phyloP scores from a whole-genome alignment of 92 coral and sea anemone species.

The Phenganax stokvisi region DNA sequence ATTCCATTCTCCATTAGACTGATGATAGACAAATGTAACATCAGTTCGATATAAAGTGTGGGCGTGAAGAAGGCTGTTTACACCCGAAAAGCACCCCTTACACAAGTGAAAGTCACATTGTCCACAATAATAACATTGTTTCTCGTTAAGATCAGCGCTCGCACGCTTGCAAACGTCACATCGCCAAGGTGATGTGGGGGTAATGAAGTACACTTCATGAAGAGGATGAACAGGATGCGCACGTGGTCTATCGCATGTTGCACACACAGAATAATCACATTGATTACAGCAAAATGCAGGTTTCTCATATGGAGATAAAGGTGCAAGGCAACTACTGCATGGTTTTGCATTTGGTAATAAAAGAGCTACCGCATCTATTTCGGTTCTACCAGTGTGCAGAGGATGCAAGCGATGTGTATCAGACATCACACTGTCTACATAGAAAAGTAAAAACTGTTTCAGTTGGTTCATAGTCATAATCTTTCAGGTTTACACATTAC shows the following conservation, averaged over 20 bases:
- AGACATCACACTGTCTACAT: neutral
- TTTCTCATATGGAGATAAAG: constrained; percentile 5
- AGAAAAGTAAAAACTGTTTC: neutral
- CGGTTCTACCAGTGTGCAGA: constrained; percentile 6
- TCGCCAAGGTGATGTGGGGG: constrained; percentile 43
- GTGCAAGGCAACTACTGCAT: constrained; percentile 6
- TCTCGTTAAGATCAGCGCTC: constrained; percentile 45
- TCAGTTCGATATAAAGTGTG: constrained; percentile 61
- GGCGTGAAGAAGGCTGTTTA: constrained; percentile 60
- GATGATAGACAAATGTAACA: constrained; percentile 53
- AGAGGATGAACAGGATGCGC: constrained; percentile 33
- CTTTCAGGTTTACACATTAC: too few species aligned
- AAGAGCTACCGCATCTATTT: neutral
- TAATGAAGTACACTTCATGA: neutral
- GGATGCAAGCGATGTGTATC: constrained; percentile 14
- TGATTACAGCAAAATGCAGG: constrained; percentile 1
- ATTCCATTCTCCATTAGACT: constrained; percentile 64
- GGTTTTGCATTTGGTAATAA: neutral
- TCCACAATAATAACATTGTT: constrained; percentile 54
- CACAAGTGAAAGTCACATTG: constrained; percentile 68
- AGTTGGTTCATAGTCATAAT: too few species aligned
- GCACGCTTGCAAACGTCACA: constrained; percentile 59
- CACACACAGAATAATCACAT: constrained; percentile 12
- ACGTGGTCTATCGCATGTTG: neutral
- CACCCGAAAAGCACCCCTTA: constrained; percentile 47